Percentiles rank a stretch among this genome's conserved stretches.
Conservation (phyloP, 2,888 invertebrate genomes). For the Drosophila phalerata region DNA sequence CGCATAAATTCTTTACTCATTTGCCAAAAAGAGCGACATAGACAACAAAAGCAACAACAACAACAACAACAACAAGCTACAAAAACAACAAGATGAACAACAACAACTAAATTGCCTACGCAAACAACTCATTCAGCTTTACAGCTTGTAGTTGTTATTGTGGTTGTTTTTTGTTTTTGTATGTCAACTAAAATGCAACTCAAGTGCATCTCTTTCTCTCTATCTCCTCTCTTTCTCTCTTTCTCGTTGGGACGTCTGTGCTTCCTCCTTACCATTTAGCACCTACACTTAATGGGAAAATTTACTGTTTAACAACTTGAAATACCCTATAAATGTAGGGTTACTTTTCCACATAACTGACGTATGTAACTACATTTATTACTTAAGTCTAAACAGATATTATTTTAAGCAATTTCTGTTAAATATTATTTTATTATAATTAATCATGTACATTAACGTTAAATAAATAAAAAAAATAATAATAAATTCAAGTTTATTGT, state of each 20-base stretch:
- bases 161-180: constrained; percentile 24
- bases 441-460: too few relatives aligned
- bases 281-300: constrained; percentile 23
- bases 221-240: constrained; percentile 1
- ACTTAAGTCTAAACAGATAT: too few relatives aligned
- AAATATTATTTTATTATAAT: too few relatives aligned
- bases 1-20: constrained; percentile 75
- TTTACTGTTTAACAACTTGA: constrained; percentile 9
- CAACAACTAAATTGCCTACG: constrained; percentile 61
- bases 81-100: constrained; percentile 35
- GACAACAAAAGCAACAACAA: constrained; percentile 29
- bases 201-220: constrained; percentile 49
- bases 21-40: constrained; percentile 49
- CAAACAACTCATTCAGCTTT: constrained; percentile 44
- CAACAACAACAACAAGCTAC: constrained; percentile 13
- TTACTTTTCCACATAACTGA: background rate
- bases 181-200: constrained; percentile 50
- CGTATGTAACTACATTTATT: too few relatives aligned
- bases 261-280: constrained; percentile 9
- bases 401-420: too few relatives aligned
- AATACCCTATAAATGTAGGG: constrained; percentile 1
- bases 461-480: too few relatives aligned
- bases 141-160: constrained; percentile 1
- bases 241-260: background rate
- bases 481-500: too few relatives aligned